Evolutionary conservation across 2,113 vertebrate species (phyloP).

Genomic region (Hippopotamus amphibius): DNA sequence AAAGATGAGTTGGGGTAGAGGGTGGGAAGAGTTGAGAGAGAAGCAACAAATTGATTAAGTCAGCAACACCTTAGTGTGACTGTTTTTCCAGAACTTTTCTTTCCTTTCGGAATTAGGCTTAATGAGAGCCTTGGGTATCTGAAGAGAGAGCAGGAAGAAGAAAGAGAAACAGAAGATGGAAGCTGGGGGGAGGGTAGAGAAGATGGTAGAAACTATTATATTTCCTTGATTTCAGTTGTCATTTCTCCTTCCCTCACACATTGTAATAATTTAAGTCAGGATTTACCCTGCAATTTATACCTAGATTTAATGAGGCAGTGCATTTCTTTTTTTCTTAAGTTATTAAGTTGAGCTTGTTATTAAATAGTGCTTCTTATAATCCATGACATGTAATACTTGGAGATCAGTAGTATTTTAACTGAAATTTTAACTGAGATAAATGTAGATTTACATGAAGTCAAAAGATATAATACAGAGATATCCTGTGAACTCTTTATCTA

Average conservation of each 20-base stretch:
- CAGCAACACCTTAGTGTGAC: background rate
- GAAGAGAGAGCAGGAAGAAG: slow-evolving; percentile 6
- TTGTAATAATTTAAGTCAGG: slow-evolving; percentile 67
- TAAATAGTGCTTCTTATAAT: slow-evolving; percentile 57
- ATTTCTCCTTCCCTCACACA: slow-evolving; percentile 49
- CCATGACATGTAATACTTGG: slow-evolving; percentile 37
- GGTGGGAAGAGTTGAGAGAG: background rate
- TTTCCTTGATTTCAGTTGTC: slow-evolving; percentile 46
- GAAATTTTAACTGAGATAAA: slow-evolving; percentile 48
- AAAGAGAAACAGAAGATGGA: slow-evolving; percentile 3
- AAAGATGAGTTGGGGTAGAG: background rate
- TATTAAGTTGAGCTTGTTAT: slow-evolving; percentile 59
- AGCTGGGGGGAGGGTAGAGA: background rate
- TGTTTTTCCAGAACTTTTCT: background rate
- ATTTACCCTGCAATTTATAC: slow-evolving; percentile 57
- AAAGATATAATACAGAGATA: slow-evolving; percentile 37
- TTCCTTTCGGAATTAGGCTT: slow-evolving; percentile 33
- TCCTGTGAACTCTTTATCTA: background rate
- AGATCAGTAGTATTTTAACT: slow-evolving; percentile 47
- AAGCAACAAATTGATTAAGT: background rate
- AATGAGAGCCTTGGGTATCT: background rate
- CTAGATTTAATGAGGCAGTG: slow-evolving; percentile 62
- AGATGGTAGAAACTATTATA: background rate
- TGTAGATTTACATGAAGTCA: slow-evolving; percentile 23
- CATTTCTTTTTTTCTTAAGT: slow-evolving; percentile 55